These are phyloP conservation scores for Lymantria dispar DNA, from an alignment of 2,888 invertebrate genomes.

Conservation along the genomic window DNA sequence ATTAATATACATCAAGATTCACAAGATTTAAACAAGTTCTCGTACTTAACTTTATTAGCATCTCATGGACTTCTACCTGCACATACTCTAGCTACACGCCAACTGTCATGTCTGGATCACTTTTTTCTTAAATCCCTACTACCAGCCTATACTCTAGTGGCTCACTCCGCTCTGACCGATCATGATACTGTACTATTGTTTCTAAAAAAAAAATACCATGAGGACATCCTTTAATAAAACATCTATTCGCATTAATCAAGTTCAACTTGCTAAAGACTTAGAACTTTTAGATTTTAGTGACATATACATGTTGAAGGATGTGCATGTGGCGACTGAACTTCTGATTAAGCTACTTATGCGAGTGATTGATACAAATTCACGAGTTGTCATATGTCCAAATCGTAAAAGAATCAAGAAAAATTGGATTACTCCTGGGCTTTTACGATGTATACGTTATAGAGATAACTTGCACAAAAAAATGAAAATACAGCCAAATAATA, in stretches of 20 bases:
- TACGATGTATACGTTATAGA: not conserved
- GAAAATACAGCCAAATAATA: not conserved
- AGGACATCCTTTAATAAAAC: not conserved
- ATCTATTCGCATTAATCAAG: not conserved
- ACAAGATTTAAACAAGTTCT: not conserved
- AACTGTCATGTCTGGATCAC: slow-evolving; percentile 5
- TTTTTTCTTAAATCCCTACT: not conserved
- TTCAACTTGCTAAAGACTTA: not conserved
- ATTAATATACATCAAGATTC: slow-evolving; percentile 5
- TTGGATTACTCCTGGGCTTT: slow-evolving; percentile 5
- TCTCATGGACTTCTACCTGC: slow-evolving; percentile 5
- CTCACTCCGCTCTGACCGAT: no score
- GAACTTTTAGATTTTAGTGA: not conserved
- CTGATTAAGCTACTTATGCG: not conserved
- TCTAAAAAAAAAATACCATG: not conserved
- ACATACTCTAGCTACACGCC: not conserved
- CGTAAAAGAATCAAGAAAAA: not conserved
- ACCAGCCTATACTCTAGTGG: no score
- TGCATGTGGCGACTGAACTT: not conserved
- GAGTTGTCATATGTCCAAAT: no score
- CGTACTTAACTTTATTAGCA: slow-evolving; percentile 4
- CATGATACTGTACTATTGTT: slow-evolving; percentile 2
- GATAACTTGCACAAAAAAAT: not conserved
- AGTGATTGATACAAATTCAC: not conserved
- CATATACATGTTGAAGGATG: not conserved